phyloP scores from a whole-genome alignment of 1,140 invertebrate genomes.

The Oedothorax gibbosus region DNA sequence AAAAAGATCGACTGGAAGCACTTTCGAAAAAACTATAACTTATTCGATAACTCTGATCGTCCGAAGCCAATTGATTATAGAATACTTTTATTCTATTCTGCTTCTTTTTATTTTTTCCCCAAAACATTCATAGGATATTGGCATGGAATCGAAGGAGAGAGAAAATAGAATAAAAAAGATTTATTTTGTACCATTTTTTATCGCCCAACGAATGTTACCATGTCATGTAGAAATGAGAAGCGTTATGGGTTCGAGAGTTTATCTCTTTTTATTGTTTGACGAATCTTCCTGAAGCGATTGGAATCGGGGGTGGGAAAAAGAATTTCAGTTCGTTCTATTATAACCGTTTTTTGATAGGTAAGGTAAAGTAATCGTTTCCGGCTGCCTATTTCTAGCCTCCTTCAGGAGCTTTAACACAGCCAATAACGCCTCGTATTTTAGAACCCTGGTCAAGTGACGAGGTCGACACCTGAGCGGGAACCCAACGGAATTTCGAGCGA shows the following conservation, averaged over 20 bases:
- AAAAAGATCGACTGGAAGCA: constrained; percentile 28
- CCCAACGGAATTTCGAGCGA: too few relatives aligned
- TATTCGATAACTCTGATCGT: constrained; percentile 46
- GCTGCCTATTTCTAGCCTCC: too few relatives aligned
- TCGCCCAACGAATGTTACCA: constrained; percentile 11
- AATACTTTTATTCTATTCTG: constrained; percentile 35
- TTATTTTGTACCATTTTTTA: constrained; percentile 57
- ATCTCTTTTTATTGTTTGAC: constrained; percentile 55
- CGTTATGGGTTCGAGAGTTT: constrained; percentile 41
- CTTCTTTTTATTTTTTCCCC: constrained; percentile 37
- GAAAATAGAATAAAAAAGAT: constrained; percentile 40
- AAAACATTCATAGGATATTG: constrained; percentile 49
- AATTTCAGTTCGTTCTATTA: not conserved
- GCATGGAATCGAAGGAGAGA: constrained; percentile 25
- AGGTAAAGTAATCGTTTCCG: too few relatives aligned
- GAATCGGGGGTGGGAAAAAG: constrained; percentile 15
- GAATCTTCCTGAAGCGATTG: constrained; percentile 46
- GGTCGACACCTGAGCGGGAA: too few relatives aligned
- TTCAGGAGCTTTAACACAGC: too few relatives aligned
- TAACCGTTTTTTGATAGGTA: not conserved
- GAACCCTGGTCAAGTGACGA: too few relatives aligned
- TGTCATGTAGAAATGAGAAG: constrained; percentile 17
- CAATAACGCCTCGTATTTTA: too few relatives aligned
- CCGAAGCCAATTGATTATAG: constrained; percentile 44
- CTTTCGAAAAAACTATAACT: constrained; percentile 45